Conservation (phyloP, 1,140 invertebrate genomes). For the Amyelois transitella region DNA sequence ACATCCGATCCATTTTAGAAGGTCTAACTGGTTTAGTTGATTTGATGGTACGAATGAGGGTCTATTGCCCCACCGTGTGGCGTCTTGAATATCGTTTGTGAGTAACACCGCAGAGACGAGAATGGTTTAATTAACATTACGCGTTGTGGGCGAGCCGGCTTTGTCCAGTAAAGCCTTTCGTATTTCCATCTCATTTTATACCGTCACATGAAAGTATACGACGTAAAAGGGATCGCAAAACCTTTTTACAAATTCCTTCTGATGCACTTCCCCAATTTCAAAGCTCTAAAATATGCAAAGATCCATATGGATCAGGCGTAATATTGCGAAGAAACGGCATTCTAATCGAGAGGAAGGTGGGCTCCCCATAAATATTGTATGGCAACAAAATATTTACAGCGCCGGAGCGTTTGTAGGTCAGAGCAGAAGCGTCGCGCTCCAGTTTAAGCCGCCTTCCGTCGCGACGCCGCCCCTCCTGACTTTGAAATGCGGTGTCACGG, state of each 20-base stretch:
- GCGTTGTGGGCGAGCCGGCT: constrained; percentile 24
- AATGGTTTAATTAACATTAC: constrained; percentile 41
- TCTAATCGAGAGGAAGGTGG: constrained; percentile 52
- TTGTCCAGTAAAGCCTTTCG: constrained; percentile 9
- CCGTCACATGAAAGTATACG: background rate
- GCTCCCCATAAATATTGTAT: constrained; percentile 59
- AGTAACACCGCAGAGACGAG: constrained; percentile 6
- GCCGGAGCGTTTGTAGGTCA: constrained; percentile 51
- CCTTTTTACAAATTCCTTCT: constrained; percentile 29
- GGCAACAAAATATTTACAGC: constrained; percentile 45
- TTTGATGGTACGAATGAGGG: too few species aligned
- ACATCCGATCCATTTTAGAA: too few species aligned
- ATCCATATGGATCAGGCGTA: constrained; percentile 41
- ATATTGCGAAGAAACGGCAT: constrained; percentile 62
- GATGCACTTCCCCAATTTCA: constrained; percentile 13
- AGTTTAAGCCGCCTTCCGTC: constrained; percentile 38
- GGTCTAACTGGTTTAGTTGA: too few species aligned
- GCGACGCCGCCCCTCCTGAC: constrained; percentile 27
- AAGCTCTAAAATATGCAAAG: constrained; percentile 52
- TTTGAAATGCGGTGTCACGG: constrained; percentile 33
- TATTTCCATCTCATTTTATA: constrained; percentile 2
- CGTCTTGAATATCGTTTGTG: background rate
- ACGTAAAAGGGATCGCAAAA: background rate
- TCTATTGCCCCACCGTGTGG: too few species aligned
- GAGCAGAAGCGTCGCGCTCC: constrained; percentile 34